Evolutionary conservation across 2,113 vertebrate species (phyloP).

Genomic region (Sinocyclocheilus anshuiensis): DNA sequence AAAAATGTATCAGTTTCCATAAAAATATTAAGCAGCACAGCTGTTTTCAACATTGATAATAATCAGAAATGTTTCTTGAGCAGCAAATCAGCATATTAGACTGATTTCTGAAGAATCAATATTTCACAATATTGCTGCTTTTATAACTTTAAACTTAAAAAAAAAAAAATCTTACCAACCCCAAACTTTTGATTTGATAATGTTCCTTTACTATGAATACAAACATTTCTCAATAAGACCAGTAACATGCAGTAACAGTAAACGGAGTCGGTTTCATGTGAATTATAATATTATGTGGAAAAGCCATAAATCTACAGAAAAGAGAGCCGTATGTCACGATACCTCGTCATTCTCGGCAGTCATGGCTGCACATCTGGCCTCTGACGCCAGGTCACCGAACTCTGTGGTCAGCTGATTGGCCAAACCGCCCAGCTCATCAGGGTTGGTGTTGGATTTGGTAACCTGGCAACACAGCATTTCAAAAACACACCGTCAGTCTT

Average conservation of each 20-base stretch:
- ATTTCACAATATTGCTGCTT: not conserved
- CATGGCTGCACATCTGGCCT: conserved; percentile 91
- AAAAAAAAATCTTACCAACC: not conserved
- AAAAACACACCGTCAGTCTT: not conserved
- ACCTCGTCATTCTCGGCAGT: conserved; percentile 92
- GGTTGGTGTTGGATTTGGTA: conserved; percentile 94
- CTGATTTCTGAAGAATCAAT: too few species aligned
- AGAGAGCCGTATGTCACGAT: not conserved
- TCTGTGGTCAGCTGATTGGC: conserved; percentile 95
- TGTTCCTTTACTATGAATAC: not conserved
- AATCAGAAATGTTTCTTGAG: too few species aligned
- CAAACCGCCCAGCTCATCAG: conserved; percentile 89
- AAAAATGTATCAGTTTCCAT: too few species aligned
- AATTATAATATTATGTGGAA: not conserved
- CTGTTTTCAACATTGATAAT: too few species aligned
- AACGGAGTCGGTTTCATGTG: not conserved
- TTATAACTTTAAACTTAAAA: not conserved
- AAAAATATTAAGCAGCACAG: too few species aligned
- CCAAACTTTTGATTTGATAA: not conserved
- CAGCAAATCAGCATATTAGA: too few species aligned
- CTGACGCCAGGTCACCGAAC: conserved; percentile 87
- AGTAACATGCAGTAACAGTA: not conserved
- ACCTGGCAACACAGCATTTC: conserved; percentile 75
- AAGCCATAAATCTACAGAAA: not conserved
- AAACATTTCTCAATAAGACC: not conserved